phyloP scores from a whole-genome alignment of 2,797 vertebrate species.

The Parauchenoglanis punctatus region DNA sequence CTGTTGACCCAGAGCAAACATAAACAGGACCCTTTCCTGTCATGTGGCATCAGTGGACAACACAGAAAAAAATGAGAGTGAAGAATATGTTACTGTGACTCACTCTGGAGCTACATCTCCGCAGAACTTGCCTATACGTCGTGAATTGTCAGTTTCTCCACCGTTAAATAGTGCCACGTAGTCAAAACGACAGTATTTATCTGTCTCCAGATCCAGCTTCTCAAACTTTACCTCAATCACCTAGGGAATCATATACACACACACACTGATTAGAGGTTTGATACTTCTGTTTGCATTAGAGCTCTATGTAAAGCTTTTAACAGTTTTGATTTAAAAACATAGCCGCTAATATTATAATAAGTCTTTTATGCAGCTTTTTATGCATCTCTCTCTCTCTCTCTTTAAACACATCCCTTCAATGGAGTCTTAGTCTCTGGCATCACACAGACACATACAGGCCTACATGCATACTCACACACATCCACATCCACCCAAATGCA shows the following conservation, averaged over 20 bases:
- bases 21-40: background rate
- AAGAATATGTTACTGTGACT: conserved; percentile 54
- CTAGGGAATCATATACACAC: conserved; percentile 63
- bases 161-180: conserved; percentile 90
- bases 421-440: conserved; percentile 64
- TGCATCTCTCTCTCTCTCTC: conserved; percentile 53
- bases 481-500: conserved; percentile 20
- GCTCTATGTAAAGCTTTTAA: background rate
- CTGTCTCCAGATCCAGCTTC: conserved; percentile 87
- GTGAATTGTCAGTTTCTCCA: conserved; percentile 79
- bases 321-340: background rate
- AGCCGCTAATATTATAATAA: conserved; percentile 33
- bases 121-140: conserved; percentile 86
- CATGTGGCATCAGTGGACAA: background rate
- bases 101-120: conserved; percentile 82
- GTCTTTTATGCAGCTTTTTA: conserved; percentile 39
- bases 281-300: conserved; percentile 3
- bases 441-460: conserved; percentile 43
- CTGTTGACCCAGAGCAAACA: background rate
- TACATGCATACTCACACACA: background rate
- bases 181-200: conserved; percentile 90
- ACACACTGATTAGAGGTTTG: conserved; percentile 15
- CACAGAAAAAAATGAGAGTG: background rate
- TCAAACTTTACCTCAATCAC: conserved; percentile 85
- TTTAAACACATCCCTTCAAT: conserved; percentile 66